Evolutionary conservation across 2,113 vertebrate species (phyloP).

Genomic region (Menidia beryllina): DNA sequence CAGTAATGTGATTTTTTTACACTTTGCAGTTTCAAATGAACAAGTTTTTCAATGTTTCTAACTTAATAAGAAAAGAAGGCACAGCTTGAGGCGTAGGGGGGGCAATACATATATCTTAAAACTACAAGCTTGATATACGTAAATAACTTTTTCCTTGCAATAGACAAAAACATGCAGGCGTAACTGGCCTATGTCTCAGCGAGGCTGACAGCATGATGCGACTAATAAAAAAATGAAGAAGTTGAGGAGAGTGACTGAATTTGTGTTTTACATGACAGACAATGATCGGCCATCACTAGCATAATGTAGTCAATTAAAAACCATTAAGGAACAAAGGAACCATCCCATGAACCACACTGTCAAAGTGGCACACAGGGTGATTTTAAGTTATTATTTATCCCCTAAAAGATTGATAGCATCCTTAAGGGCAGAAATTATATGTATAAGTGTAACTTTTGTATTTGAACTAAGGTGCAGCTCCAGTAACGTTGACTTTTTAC

Average conservation of each 20-base stretch:
- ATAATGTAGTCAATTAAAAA: background rate
- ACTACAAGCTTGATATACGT: background rate
- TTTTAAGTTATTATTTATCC: background rate
- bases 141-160: background rate
- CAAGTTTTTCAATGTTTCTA: background rate
- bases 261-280: background rate
- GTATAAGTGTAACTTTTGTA: background rate
- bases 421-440: background rate
- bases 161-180: background rate
- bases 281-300: background rate
- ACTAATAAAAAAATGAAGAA: too few relatives aligned
- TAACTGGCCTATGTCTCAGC: too few relatives aligned
- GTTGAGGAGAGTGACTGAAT: slow-evolving; percentile 4
- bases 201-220: too few relatives aligned
- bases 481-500: slow-evolving; percentile 11
- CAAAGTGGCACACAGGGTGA: background rate
- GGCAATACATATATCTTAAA: too few relatives aligned
- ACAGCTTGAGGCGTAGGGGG: too few relatives aligned
- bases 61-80: background rate
- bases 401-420: too few relatives aligned
- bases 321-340: background rate
- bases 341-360: background rate
- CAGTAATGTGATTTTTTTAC: background rate
- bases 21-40: slow-evolving; percentile 25
- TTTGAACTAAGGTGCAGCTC: background rate